These are phyloP conservation scores for Scaptomyza tumidula DNA, from an alignment of 2,888 invertebrate genomes.

Conservation along the genomic window DNA sequence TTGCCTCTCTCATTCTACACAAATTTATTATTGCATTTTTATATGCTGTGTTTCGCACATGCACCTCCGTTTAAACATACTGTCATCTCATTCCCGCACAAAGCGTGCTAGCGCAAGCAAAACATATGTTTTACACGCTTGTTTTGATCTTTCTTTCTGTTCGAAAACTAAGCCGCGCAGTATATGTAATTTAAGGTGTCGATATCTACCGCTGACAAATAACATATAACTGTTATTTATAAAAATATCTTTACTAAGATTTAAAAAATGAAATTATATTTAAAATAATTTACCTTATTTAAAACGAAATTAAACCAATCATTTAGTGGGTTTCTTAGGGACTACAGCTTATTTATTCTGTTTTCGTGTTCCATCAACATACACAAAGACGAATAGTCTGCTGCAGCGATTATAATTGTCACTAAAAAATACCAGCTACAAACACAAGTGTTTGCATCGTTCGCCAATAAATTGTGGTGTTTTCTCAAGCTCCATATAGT, in stretches of 20 bases:
- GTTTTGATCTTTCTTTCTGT: constrained; percentile 50
- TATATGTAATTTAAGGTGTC: not conserved
- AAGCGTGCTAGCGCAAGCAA: constrained; percentile 22
- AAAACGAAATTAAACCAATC: not conserved
- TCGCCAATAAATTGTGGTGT: constrained; percentile 28
- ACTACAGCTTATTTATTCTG: not conserved
- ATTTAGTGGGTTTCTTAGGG: not conserved
- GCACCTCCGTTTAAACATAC: constrained; percentile 49
- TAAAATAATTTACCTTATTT: too few relatives aligned
- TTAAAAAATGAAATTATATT: not conserved
- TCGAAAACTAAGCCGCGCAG: constrained; percentile 15
- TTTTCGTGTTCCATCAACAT: constrained; percentile 3
- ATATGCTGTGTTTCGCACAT: constrained; percentile 65
- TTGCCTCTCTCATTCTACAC: constrained; percentile 58
- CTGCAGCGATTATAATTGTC: constrained; percentile 11
- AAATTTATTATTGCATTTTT: constrained; percentile 72
- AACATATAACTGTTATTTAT: not conserved
- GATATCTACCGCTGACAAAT: not conserved
- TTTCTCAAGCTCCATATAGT: constrained; percentile 15
- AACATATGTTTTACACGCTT: constrained; percentile 69
- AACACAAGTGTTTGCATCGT: constrained; percentile 23
- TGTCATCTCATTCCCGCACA: constrained; percentile 48
- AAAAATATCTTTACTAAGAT: too few relatives aligned
- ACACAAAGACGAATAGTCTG: not conserved
- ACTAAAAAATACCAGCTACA: constrained; percentile 52